phyloP scores from a whole-genome alignment of 2,888 invertebrate genomes.

The Cylindroiulus punctatus region DNA sequence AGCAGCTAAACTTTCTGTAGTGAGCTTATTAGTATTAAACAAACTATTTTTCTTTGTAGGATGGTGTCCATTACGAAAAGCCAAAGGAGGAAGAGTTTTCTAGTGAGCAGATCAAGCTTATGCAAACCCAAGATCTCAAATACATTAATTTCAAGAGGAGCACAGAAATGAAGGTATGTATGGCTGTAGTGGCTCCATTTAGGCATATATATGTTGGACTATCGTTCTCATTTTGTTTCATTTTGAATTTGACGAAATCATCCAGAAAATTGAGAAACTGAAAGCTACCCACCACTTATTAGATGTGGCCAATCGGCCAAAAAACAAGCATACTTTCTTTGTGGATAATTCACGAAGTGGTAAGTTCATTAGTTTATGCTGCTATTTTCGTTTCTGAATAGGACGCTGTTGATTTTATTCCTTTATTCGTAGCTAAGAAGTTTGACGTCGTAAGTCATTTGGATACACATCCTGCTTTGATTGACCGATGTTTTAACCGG shows the following conservation, averaged over 20 bases:
- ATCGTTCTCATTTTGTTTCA: neutral
- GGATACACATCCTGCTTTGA: conserved; percentile 78
- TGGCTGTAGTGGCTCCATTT: neutral
- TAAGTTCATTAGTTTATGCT: neutral
- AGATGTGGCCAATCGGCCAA: conserved; percentile 73
- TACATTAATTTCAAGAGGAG: conserved; percentile 88
- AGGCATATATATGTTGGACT: too few relatives aligned
- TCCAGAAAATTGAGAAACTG: conserved; percentile 75
- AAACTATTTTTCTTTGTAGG: conserved; percentile 61
- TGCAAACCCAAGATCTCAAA: conserved; percentile 90
- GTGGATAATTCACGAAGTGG: conserved; percentile 74
- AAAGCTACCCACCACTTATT: conserved; percentile 84
- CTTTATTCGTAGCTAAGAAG: conserved; percentile 65
- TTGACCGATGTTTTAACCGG: conserved; percentile 77
- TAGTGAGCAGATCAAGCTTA: conserved; percentile 82
- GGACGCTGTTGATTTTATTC: neutral
- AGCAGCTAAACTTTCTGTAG: too few relatives aligned
- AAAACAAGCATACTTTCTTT: conserved; percentile 84
- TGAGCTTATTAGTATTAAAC: conserved; percentile 35
- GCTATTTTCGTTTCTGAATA: neutral
- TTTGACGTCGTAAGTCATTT: conserved; percentile 78
- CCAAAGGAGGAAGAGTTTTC: conserved; percentile 78
- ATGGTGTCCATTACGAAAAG: conserved; percentile 72
- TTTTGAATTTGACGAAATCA: conserved; percentile 43
- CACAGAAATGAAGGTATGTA: conserved; percentile 75